These are phyloP conservation scores for Fragum fragum DNA, from an alignment of 2,888 invertebrate species.

Conservation along the genomic window DNA sequence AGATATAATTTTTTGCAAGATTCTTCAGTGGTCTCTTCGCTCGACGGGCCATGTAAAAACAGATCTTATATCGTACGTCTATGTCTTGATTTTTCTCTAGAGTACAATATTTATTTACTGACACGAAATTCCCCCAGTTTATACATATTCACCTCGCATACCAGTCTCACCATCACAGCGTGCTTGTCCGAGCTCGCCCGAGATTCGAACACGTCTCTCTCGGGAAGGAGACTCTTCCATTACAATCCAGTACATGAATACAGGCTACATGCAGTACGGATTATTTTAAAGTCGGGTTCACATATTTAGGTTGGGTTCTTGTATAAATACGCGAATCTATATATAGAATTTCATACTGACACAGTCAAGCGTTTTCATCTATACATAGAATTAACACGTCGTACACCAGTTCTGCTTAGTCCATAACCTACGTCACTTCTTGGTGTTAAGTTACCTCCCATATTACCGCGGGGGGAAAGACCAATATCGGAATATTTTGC, in stretches of 20 bases:
- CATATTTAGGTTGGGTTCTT: background rate
- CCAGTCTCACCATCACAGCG: background rate
- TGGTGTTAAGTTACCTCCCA: slow-evolving; percentile 38
- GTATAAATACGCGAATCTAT: slow-evolving; percentile 19
- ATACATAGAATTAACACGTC: slow-evolving; percentile 75
- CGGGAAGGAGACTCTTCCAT: background rate
- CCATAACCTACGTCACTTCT: slow-evolving; percentile 28
- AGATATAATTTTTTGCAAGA: no score
- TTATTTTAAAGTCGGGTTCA: background rate
- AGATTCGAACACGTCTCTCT: slow-evolving; percentile 1
- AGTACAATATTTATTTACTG: background rate
- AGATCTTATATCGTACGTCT: no score
- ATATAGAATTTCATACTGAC: slow-evolving; percentile 1
- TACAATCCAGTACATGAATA: slow-evolving; percentile 26
- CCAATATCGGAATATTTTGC: slow-evolving; percentile 44
- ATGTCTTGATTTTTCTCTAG: background rate
- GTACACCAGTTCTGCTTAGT: slow-evolving; percentile 50
- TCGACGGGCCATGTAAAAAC: no score
- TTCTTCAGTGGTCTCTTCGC: no score
- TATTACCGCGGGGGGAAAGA: slow-evolving; percentile 60
- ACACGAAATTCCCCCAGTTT: background rate
- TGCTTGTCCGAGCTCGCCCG: slow-evolving; percentile 24
- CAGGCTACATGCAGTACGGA: slow-evolving; percentile 20
- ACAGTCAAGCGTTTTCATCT: slow-evolving; percentile 58
- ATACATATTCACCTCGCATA: slow-evolving; percentile 1